phyloP scores from a whole-genome alignment of 2,113 vertebrate species.

The Bos indicus region DNA sequence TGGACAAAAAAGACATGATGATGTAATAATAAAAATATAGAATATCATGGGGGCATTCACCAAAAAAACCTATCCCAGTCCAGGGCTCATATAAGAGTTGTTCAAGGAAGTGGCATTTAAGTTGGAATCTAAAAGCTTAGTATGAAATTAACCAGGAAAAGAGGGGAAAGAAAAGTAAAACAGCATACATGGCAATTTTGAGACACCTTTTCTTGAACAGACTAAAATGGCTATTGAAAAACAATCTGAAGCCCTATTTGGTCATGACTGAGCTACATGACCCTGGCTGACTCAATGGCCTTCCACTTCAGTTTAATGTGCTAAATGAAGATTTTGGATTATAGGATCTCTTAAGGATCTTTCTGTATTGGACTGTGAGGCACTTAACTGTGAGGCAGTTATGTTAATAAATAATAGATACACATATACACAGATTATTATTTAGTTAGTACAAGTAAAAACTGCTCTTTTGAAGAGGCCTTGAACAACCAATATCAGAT shows the following conservation, averaged over 20 bases:
- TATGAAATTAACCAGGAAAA: background rate
- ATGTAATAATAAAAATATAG: background rate
- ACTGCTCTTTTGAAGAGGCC: background rate
- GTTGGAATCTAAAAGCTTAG: background rate
- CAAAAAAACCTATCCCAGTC: background rate
- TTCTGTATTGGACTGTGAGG: background rate
- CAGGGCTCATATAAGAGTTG: background rate
- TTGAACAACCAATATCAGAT: background rate
- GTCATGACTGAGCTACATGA: background rate
- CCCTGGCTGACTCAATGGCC: background rate
- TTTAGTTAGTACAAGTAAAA: slow-evolving; percentile 17
- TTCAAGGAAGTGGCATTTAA: background rate
- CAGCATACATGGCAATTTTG: background rate
- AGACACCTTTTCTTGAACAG: background rate
- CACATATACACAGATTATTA: background rate
- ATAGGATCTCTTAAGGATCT: background rate
- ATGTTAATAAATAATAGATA: background rate
- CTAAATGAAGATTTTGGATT: background rate
- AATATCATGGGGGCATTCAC: background rate
- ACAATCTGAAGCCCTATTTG: background rate
- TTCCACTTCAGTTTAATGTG: background rate
- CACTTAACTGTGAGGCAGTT: background rate
- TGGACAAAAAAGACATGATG: background rate
- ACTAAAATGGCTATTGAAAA: background rate
- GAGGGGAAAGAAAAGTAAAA: background rate